These are phyloP conservation scores for Osmerus mordax DNA, from an alignment of 2,113 vertebrate genomes.

Conservation along the genomic window DNA sequence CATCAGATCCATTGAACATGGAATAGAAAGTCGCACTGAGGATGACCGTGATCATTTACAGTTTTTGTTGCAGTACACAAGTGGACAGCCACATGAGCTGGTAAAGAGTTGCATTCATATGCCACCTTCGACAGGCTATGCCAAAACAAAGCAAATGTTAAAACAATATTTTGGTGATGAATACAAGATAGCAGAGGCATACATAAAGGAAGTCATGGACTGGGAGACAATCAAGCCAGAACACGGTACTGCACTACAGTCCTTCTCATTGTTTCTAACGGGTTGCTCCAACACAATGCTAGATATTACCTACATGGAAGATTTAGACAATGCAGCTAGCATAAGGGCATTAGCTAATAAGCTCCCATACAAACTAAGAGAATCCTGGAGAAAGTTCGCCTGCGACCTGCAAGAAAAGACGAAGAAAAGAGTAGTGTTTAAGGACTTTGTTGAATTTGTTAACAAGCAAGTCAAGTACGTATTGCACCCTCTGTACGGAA, in stretches of 20 bases:
- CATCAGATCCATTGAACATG: conserved; percentile 18
- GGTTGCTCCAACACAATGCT: conserved; percentile 13
- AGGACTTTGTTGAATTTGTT: conserved; percentile 26
- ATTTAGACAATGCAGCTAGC: conserved; percentile 35
- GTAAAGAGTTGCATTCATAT: conserved; percentile 40
- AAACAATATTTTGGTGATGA: conserved; percentile 32
- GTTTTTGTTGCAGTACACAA: conserved; percentile 29
- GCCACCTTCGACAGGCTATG: conserved; percentile 24
- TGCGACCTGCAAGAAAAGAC: conserved; percentile 29
- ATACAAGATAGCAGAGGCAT: conserved; percentile 19
- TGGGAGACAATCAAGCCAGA: neutral
- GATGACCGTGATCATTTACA: conserved; percentile 7
- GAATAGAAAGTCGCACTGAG: conserved; percentile 25
- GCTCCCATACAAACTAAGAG: neutral
- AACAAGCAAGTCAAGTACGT: conserved; percentile 6
- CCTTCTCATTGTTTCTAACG: conserved; percentile 15
- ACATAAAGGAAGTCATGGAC: too few relatives aligned
- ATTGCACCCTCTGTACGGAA: conserved; percentile 13
- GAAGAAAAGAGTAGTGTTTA: conserved; percentile 27
- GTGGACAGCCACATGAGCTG: conserved; percentile 30
- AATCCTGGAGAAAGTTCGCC: conserved; percentile 23
- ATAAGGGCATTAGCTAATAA: conserved; percentile 28
- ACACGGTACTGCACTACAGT: conserved; percentile 4
- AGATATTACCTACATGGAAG: conserved; percentile 33
- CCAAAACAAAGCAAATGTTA: conserved; percentile 28